Base-by-base conservation (phyloP, 2,888 invertebrate species). In the Eurois occulta region DNA sequence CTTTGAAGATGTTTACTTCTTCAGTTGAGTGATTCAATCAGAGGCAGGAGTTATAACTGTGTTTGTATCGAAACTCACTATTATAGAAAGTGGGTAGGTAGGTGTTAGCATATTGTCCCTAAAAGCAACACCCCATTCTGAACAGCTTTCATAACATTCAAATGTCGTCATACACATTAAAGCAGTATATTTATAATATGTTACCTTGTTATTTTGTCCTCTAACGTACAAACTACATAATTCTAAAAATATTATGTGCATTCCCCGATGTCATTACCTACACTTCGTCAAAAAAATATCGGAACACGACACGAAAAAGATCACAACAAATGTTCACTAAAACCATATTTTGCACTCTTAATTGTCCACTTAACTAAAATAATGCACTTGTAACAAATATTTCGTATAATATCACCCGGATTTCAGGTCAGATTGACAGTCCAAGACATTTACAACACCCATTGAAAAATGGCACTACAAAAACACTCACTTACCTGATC, bases 201-300 rank as follows among this genome's bases (percentile, higher is more conserved):
- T 93, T 94, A 94, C 93, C 94, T 94, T 92, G 94, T 93, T 94
- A 92, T 93, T 94, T 90, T 92, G 95, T 95, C 94, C 95, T 95
- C 93, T 94, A 95, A 90, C 92, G 92, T 92, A 91, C 93, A 94
- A 95, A 93, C 95, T 94, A 95, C 94, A 94, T 94, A 94, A 94
- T 95, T 96, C 96, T 96, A 96, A 95, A 96, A 96, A 96, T 96
- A 96, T 96, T 96, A 93, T 95, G 91, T 94, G 92, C 94, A 95
- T 94, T 94, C 94, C 94, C 94, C 90, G 93, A 95, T 96, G 95
- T 95, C 96, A 95, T 94, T 95, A 90, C 91, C 78, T 80, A 87
- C 87, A 93, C 92, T 91, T 92, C 83, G 87, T 88, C 87, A 87
- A 88, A 89, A 87, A 86, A 82, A 85, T 85, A 85, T 87, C 74